These are phyloP conservation scores for Bradypodion ventrale DNA, from an alignment of 2,797 vertebrate genomes.

Conservation along the genomic window DNA sequence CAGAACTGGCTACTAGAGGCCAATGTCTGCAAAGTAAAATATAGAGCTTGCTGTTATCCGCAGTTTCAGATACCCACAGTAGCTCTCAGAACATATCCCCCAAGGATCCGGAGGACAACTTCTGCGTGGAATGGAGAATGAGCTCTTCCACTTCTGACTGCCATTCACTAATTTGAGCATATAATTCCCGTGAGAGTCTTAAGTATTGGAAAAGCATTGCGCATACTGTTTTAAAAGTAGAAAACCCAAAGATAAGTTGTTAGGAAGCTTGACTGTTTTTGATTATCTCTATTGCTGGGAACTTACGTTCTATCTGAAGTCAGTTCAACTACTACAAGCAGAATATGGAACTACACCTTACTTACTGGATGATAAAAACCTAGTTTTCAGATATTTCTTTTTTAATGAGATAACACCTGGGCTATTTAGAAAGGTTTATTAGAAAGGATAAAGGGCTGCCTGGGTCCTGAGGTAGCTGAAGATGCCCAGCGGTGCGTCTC, in stretches of 20 bases:
- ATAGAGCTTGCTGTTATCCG: too few relatives aligned
- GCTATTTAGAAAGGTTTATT: slow-evolving; percentile 30
- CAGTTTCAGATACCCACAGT: too few relatives aligned
- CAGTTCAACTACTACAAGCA: background rate
- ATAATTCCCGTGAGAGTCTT: background rate
- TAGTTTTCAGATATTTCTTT: slow-evolving; percentile 30
- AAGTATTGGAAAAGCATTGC: background rate
- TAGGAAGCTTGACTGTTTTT: background rate
- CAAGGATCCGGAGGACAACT: too few relatives aligned
- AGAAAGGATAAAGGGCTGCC: too few relatives aligned
- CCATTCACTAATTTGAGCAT: background rate
- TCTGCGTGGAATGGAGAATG: background rate
- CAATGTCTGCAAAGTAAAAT: too few relatives aligned
- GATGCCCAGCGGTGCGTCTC: too few relatives aligned
- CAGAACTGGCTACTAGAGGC: too few relatives aligned
- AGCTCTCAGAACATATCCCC: too few relatives aligned
- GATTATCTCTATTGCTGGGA: slow-evolving; percentile 13
- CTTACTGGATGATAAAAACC: slow-evolving; percentile 7
- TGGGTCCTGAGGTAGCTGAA: too few relatives aligned
- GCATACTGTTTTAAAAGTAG: background rate
- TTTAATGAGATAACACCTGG: slow-evolving; percentile 14
- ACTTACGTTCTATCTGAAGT: slow-evolving; percentile 9
- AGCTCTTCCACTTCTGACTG: background rate
- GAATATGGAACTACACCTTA: slow-evolving; percentile 8
- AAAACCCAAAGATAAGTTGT: slow-evolving; percentile 11